Base-by-base conservation (phyloP, 1,140 invertebrate species). In the Ceratosolen fusciceps region DNA sequence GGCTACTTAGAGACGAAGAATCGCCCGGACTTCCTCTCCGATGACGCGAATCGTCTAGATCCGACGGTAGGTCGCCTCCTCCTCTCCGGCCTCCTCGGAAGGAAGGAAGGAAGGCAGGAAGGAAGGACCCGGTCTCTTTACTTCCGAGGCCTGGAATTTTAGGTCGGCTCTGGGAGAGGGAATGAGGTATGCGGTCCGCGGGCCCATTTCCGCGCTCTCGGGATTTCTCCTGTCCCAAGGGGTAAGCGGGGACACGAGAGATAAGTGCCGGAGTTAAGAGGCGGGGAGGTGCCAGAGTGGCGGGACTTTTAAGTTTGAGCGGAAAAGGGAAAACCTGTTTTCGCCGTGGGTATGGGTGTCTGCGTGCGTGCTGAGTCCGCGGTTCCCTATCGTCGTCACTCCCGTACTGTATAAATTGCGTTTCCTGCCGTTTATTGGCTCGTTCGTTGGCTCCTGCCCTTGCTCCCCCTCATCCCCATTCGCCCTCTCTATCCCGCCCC, bases 121-220 rank as follows among this genome's bases (percentile, higher is more conserved):
- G n/a, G n/a, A n/a, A n/a, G n/a, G 16, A 43, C 10, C 1, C 24
- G 0, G 8, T 37, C 34, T 24, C 26, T 16, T 24, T 31, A 9
- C 21, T 47, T 68, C 24, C 14, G 37, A 31, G 54, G 1, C 3
- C 29, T 43, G 26, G 47, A 47, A 71, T 49, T 71, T 71, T 16
- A 7, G 8, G 16, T 7, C 8, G 43, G 43, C 43, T 47, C 7
- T 9, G 68, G 37, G 2, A n/a, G 21, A 21, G 7, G 31, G 16
- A 54, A 21, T 47, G 43, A 47, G 8, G 43, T 9, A 7, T 47
- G 43, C 8, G 43, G 43, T 47, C 43, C 8, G 8, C 52, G 2
- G 1, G 26, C 9, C 31, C 1, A 74, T 80, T 80, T 80, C 78
- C 78, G 72, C 47, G 74, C 72, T 74, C 39, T 24, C 70, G 72